These are phyloP conservation scores for Ostrea edulis DNA, from an alignment of 1,140 invertebrate genomes.

Conservation along the genomic window DNA sequence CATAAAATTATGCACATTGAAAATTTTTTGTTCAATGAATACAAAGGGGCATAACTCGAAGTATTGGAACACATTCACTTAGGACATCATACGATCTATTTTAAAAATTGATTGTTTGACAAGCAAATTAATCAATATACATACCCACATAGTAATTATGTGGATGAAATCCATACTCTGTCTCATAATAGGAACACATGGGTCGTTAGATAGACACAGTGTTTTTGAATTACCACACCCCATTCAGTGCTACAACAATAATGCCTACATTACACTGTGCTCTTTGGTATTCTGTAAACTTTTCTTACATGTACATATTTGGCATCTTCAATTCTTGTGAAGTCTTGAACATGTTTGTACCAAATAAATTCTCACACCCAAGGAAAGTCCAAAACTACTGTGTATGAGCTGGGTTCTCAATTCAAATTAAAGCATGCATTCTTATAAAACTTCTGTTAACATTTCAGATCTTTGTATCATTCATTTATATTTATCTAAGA, in stretches of 20 bases:
- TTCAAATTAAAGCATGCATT: conserved; percentile 18
- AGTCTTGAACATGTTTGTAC: background rate
- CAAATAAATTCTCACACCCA: background rate
- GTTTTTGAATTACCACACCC: too few species aligned
- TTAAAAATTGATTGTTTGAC: too few species aligned
- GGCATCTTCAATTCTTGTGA: background rate
- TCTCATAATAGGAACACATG: too few species aligned
- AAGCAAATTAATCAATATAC: too few species aligned
- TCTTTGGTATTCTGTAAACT: too few species aligned
- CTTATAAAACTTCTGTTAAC: background rate
- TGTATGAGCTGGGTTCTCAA: background rate
- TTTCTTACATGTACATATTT: background rate
- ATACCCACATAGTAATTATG: too few species aligned
- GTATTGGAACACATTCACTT: background rate
- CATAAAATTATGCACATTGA: background rate
- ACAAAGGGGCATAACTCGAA: background rate
- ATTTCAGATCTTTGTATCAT: conserved; percentile 14
- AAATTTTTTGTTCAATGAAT: background rate
- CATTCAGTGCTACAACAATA: too few species aligned
- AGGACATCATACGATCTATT: too few species aligned
- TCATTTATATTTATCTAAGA: too few species aligned
- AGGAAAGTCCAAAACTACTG: background rate
- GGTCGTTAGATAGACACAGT: too few species aligned
- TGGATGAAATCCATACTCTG: too few species aligned
- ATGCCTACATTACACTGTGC: too few species aligned